Percentiles rank a stretch among this genome's conserved stretches.
Evolutionary conservation across 1,140 invertebrate species (phyloP).

Genomic region (Platyura marginata): DNA sequence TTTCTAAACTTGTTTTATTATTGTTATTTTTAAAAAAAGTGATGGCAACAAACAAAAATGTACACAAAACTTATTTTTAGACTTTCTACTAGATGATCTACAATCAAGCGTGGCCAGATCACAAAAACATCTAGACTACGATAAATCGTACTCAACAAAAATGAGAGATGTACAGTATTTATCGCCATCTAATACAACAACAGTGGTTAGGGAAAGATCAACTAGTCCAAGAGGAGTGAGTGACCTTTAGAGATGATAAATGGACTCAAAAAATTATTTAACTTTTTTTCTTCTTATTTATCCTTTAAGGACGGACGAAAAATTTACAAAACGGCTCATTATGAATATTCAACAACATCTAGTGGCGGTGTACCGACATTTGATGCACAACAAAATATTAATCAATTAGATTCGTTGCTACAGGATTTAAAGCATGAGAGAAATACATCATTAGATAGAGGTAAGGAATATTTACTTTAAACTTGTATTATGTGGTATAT

Average conservation of each 20-base stretch:
- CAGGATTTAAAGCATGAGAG: slow-evolving; percentile 31
- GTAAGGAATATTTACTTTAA: slow-evolving; percentile 3
- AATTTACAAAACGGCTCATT: slow-evolving; percentile 20
- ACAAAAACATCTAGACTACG: not conserved
- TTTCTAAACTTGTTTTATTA: not conserved
- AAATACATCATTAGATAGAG: slow-evolving; percentile 11
- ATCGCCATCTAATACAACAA: not conserved
- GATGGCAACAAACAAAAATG: too few relatives aligned
- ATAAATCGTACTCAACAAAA: not conserved
- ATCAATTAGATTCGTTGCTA: slow-evolving; percentile 30
- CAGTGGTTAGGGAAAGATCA: not conserved
- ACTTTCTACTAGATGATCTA: slow-evolving; percentile 1
- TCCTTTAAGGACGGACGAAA: not conserved
- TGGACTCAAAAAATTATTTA: not conserved
- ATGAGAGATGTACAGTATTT: slow-evolving; percentile 1
- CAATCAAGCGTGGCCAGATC: not conserved
- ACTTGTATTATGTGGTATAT: not conserved
- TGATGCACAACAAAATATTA: slow-evolving; percentile 26
- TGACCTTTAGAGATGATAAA: not conserved
- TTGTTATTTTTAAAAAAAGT: not conserved
- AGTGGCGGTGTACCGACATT: slow-evolving; percentile 4
- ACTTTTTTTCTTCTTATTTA: not conserved
- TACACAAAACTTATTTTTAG: too few relatives aligned
- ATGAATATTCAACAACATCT: slow-evolving; percentile 16
- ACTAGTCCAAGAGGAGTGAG: not conserved